phyloP scores from a whole-genome alignment of 2,888 invertebrate species.

The Drosophila macrospina region DNA sequence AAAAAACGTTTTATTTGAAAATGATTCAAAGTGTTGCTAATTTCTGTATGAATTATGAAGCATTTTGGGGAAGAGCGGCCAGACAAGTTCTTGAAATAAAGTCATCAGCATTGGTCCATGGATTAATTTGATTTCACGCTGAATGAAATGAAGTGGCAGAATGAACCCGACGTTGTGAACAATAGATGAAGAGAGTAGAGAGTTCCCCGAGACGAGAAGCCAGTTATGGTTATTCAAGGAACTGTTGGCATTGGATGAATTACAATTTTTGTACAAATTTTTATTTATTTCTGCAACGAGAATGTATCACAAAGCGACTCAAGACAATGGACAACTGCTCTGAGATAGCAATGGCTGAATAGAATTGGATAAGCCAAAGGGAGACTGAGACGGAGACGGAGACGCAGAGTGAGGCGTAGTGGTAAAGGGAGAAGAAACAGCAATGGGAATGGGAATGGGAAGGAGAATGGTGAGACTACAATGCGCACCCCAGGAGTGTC shows the following conservation, averaged over 20 bases:
- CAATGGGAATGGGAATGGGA: constrained; percentile 17
- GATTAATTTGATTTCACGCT: constrained; percentile 83
- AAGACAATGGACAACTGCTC: constrained; percentile 72
- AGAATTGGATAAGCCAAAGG: constrained; percentile 4
- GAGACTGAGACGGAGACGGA: no score
- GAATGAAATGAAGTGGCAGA: constrained; percentile 67
- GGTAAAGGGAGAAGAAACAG: constrained; percentile 14
- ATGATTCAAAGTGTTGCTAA: constrained; percentile 80
- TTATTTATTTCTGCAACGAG: constrained; percentile 64
- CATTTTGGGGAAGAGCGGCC: constrained; percentile 18
- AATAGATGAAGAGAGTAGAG: constrained; percentile 16
- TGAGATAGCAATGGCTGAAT: constrained; percentile 50
- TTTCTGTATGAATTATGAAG: constrained; percentile 60
- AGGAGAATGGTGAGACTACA: constrained; percentile 38
- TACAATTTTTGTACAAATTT: constrained; percentile 67
- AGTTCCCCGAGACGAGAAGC: constrained; percentile 29
- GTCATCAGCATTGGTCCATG: constrained; percentile 79
- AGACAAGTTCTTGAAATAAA: constrained; percentile 62
- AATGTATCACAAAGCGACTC: constrained; percentile 76
- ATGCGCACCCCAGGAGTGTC: constrained; percentile 82
- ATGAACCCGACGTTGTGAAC: constrained; percentile 50
- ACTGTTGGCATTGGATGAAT: constrained; percentile 49
- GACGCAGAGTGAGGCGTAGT: no score
- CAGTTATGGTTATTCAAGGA: constrained; percentile 46
- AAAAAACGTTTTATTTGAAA: constrained; percentile 74